phyloP scores from a whole-genome alignment of 1,140 invertebrate genomes.

The Globodera ellingtonae region DNA sequence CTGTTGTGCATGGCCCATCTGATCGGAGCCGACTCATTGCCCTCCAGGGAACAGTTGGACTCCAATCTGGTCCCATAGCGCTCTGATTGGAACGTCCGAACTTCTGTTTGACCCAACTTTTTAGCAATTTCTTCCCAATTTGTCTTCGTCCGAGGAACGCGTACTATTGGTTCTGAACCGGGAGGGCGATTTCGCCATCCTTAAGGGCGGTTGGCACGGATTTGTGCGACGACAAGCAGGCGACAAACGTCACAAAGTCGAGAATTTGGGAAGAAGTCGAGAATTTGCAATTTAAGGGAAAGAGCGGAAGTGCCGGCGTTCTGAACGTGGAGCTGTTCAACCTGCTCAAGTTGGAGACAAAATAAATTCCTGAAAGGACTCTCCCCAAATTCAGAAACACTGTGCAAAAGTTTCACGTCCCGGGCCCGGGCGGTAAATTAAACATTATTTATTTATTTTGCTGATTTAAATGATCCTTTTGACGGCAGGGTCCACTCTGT shows the following conservation, averaged over 20 bases:
- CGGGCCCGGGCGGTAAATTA: conserved; percentile 41
- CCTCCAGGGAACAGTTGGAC: conserved; percentile 58
- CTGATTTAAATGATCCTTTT: not conserved
- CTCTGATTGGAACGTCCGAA: no score
- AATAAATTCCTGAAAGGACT: not conserved
- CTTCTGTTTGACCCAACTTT: not conserved
- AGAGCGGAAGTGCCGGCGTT: conserved; percentile 35
- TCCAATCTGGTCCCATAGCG: conserved; percentile 43
- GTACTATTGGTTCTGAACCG: conserved; percentile 48
- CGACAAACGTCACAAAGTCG: conserved; percentile 40
- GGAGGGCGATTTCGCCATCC: conserved; percentile 55
- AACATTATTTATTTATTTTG: no score
- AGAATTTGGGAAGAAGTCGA: not conserved
- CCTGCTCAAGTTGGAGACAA: conserved; percentile 26
- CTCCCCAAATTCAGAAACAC: conserved; percentile 39
- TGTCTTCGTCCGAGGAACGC: conserved; percentile 51
- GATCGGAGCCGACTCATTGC: conserved; percentile 55
- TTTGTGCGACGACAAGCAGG: conserved; percentile 39
- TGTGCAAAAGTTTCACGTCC: conserved; percentile 55
- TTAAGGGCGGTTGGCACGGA: conserved; percentile 53
- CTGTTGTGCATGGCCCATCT: conserved; percentile 51
- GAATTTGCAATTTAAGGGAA: conserved; percentile 17
- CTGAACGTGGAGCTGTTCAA: conserved; percentile 55
- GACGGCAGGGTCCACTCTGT: conserved; percentile 41
- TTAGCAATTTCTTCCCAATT: conserved; percentile 54